Conservation (phyloP, 2,888 invertebrate species). For the Notodonta ziczac region DNA sequence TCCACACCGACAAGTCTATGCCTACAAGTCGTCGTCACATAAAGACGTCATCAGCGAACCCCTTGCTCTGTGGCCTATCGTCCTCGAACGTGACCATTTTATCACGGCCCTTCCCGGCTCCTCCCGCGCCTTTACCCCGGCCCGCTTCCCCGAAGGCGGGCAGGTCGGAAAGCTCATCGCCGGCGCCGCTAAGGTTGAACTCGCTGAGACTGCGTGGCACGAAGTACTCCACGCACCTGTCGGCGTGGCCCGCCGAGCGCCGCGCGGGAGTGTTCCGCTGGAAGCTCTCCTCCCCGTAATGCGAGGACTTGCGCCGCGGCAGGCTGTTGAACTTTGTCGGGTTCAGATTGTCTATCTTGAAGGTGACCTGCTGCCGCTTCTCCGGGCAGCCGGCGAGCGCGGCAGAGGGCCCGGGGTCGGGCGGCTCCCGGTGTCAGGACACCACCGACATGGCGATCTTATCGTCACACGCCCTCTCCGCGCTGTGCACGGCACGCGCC, state of each 20-base stretch:
- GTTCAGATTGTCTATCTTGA: conserved; percentile 67
- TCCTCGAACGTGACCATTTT: conserved; percentile 94
- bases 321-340: conserved; percentile 84
- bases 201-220: conserved; percentile 93
- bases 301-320: conserved; percentile 76
- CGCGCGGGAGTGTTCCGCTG: conserved; percentile 87
- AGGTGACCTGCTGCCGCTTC: conserved; percentile 64
- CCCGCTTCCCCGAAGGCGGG: conserved; percentile 26
- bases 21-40: conserved; percentile 86
- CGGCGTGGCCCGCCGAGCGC: conserved; percentile 85
- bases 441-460: conserved; percentile 79
- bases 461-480: conserved; percentile 76
- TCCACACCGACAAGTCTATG: conserved; percentile 53
- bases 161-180: conserved; percentile 48
- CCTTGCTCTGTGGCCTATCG: conserved; percentile 80
- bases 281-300: conserved; percentile 78
- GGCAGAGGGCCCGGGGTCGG: conserved; percentile 62
- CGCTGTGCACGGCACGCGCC: conserved; percentile 69
- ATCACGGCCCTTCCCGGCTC: conserved; percentile 82
- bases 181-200: conserved; percentile 89
- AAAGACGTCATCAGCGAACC: conserved; percentile 88
- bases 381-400: conserved; percentile 49
- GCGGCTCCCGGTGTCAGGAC: conserved; percentile 83
- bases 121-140: conserved; percentile 53
- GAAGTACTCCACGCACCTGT: conserved; percentile 91